These are phyloP conservation scores for Cenopis cana DNA, from an alignment of 2,888 invertebrate species.

Conservation along the genomic window DNA sequence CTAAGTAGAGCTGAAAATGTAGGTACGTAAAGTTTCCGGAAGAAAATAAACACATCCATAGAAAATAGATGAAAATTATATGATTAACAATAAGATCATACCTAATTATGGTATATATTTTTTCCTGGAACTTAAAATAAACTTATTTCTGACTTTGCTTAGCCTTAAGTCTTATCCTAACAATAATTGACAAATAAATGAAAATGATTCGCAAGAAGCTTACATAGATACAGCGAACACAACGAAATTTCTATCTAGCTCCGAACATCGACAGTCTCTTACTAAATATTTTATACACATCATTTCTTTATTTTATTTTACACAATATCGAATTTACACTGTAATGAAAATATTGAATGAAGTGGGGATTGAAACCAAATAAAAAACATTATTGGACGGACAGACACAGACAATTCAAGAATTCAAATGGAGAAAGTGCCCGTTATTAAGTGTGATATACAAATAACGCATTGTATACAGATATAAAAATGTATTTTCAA, in stretches of 20 bases:
- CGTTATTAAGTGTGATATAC: neutral
- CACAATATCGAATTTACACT: conserved; percentile 69
- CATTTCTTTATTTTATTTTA: conserved; percentile 65
- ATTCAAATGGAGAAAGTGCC: conserved; percentile 6
- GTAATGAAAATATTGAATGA: conserved; percentile 51
- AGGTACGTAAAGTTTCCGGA: conserved; percentile 33
- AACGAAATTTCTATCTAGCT: conserved; percentile 64
- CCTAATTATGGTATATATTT: conserved; percentile 20
- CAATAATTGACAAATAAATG: conserved; percentile 70
- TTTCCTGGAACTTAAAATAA: conserved; percentile 21
- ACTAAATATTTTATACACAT: conserved; percentile 76
- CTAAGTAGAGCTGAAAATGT: conserved; percentile 64
- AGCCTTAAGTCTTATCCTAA: conserved; percentile 60
- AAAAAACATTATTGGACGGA: conserved; percentile 76
- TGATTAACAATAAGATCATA: conserved; percentile 8
- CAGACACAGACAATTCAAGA: conserved; percentile 66
- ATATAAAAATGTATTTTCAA: neutral
- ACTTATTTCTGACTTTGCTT: conserved; percentile 47
- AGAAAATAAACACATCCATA: conserved; percentile 20
- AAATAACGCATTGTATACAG: neutral
- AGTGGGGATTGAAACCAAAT: conserved; percentile 51
- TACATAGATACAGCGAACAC: conserved; percentile 73
- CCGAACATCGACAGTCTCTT: conserved; percentile 73
- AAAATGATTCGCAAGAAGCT: conserved; percentile 64
- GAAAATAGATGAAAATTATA: conserved; percentile 16